Conservation (phyloP, 2,797 vertebrate genomes). For the Mareca penelope region DNA sequence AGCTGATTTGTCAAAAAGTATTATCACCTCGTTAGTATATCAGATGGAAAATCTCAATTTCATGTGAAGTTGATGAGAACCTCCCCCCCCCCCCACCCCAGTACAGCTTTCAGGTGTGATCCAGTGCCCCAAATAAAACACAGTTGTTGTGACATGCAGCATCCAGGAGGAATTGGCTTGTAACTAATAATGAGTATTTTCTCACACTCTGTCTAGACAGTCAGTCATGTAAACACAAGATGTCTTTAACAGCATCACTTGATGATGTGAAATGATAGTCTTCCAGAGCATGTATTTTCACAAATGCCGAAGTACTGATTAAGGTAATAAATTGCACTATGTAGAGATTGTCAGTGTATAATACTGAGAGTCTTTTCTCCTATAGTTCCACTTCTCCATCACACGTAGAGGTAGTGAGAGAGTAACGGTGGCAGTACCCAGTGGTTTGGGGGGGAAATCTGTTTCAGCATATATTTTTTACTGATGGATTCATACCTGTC, state of each 20-base stretch:
- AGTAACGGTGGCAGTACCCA: neutral
- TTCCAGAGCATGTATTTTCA: conserved; percentile 5
- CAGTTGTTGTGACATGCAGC: neutral
- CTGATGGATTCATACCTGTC: neutral
- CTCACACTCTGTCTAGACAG: conserved; percentile 24
- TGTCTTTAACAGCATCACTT: conserved; percentile 35
- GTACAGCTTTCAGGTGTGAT: neutral
- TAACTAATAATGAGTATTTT: conserved; percentile 36
- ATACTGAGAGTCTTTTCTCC: neutral
- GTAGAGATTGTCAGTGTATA: neutral
- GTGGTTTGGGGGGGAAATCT: neutral
- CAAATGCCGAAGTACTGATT: neutral
- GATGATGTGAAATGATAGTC: conserved; percentile 30
- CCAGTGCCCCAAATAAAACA: neutral
- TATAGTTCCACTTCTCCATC: neutral
- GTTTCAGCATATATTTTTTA: neutral
- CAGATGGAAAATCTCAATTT: neutral
- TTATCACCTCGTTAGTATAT: neutral
- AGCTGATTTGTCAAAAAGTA: neutral
- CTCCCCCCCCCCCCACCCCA: neutral
- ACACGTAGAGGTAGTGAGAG: neutral
- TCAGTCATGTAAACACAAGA: conserved; percentile 41
- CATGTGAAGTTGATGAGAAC: neutral
- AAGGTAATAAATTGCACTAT: neutral
- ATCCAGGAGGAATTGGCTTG: neutral